Evolutionary conservation across 2,888 invertebrate species (phyloP), one percentile per base, ranked within the genome.

Genomic region (Oasisia sp.): DNA sequence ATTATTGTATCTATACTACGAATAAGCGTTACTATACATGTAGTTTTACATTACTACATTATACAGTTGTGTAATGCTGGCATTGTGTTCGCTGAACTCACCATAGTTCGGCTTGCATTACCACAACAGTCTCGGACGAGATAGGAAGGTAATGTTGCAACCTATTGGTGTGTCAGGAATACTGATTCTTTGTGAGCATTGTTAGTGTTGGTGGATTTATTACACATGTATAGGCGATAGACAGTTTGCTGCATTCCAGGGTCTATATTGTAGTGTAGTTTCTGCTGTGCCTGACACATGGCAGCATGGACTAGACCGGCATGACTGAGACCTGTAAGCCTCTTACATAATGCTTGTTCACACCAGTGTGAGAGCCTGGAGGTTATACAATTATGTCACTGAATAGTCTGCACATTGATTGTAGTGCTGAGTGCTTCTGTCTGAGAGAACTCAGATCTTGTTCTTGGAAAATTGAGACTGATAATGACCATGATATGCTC

Each of bases 351-450:
- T 74, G 74, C 27, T 4, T 27, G 74, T 74, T 74, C 74, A 74
- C 74, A 74, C 74, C 19, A n/a, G 74, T 74, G 7, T 27, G 27
- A 74, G 27, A 27, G 27, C 74, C 19, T 74, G 74, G n/a, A 7
- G n/a, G 74, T 74, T 19, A 19, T 1, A n/a, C 27, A 74, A n/a
- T 74, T 19, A 74, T 74, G 27, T 74, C 74, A 74, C 27, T 27
- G 74, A 74, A 27, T 74, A 74, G 74, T 74, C 74, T 74, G 74
- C n/a, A 74, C 74, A 74, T 74, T 74, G 74, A 74, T 74, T 19
- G 27, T 19, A 74, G n/a, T 27, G 74, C 74, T 74, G 74, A 74
- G 74, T 74, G 74, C 74, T 74, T 74, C 74, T 74, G 7, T 74
- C 74, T 74, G 27, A 74, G 74, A 74, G 19, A 74, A n/a, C 7